Conservation (phyloP, 2,113 vertebrate genomes). For the Anas platyrhynchos region DNA sequence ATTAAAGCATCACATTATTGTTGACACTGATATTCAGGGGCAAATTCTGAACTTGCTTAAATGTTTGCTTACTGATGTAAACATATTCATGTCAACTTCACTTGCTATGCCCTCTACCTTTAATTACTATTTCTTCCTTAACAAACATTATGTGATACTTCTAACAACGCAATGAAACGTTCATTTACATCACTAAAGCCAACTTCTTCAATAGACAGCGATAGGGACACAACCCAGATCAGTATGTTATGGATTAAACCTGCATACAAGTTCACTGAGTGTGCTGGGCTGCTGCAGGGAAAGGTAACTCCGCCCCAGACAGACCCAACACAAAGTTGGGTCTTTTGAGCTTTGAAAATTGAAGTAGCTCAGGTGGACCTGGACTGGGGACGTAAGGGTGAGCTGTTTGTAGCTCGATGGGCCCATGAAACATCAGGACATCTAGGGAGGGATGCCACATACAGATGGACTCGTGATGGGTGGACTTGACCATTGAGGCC, state of each 20-base stretch:
- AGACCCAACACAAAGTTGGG: no score
- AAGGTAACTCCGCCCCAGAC: no score
- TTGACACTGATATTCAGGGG: background rate
- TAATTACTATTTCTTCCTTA: background rate
- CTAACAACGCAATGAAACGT: background rate
- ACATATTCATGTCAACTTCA: background rate
- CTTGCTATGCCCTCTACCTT: background rate
- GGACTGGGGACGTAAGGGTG: no score
- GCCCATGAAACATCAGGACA: no score
- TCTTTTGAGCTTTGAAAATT: no score
- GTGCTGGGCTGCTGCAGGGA: no score
- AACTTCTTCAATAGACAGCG: slow-evolving; percentile 8
- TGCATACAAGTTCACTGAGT: background rate
- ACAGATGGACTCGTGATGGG: no score
- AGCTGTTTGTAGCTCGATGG: no score
- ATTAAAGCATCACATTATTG: slow-evolving; percentile 15
- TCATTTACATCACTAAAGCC: background rate
- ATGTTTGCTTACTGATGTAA: background rate
- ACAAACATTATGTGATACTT: background rate
- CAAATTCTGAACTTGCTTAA: background rate
- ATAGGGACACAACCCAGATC: slow-evolving; percentile 1
- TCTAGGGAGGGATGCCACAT: no score
- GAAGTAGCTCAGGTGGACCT: no score
- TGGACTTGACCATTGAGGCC: no score
- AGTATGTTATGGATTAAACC: slow-evolving; percentile 40